phyloP scores from a whole-genome alignment of 2,113 vertebrate species.

The human (Homo sapiens) region GRCh38 chr18:11746001-11746500 shows the following conservation, averaged over 20 bases:
- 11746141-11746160: background rate
- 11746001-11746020: constrained; percentile 94
- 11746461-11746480: too few relatives aligned
- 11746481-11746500: too few relatives aligned
- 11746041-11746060: constrained; percentile 93
- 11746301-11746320: background rate
- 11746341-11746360: too few relatives aligned
- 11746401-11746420: too few relatives aligned
- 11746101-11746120: background rate
- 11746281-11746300: background rate
- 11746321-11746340: background rate
- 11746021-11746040: constrained; percentile 92
- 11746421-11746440: too few relatives aligned
- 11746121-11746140: background rate
- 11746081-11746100: background rate
- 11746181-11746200: background rate
- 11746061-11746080: constrained; percentile 95
- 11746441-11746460: too few relatives aligned
- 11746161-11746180: background rate
- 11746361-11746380: too few relatives aligned
- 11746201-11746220: background rate
- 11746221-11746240: background rate
- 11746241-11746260: background rate
- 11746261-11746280: background rate
- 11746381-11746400: too few relatives aligned